These are phyloP conservation scores for Tiaroga cobitis DNA, from an alignment of 2,797 vertebrate species.

Conservation along the genomic window DNA sequence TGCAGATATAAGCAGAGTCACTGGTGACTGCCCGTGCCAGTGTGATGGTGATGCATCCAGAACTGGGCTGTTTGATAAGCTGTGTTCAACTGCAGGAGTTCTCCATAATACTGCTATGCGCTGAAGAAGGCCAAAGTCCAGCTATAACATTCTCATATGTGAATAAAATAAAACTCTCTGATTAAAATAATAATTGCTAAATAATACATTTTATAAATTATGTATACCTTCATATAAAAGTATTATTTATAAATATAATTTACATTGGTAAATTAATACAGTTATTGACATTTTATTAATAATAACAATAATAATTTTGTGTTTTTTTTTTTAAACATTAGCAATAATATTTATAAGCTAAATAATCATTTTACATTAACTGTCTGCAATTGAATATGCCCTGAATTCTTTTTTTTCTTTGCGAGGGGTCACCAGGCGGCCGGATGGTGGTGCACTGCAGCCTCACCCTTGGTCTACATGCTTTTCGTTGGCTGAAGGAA, in stretches of 20 bases:
- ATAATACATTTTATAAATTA: background rate
- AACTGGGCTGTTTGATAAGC: slow-evolving; percentile 73
- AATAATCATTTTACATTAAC: no score
- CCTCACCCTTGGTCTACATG: slow-evolving; percentile 69
- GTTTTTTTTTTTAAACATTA: no score
- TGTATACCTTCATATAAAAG: no score
- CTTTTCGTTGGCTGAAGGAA: slow-evolving; percentile 72
- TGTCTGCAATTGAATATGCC: no score
- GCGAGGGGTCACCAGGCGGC: slow-evolving; percentile 60
- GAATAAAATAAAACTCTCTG: background rate
- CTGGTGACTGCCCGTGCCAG: slow-evolving; percentile 70
- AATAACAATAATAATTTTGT: no score
- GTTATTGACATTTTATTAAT: no score
- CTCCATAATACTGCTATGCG: slow-evolving; percentile 74
- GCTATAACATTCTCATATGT: slow-evolving; percentile 53
- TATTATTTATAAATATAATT: no score
- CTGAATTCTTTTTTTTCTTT: slow-evolving; percentile 14
- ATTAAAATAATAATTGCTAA: background rate
- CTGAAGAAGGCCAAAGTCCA: slow-evolving; percentile 72
- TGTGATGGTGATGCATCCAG: slow-evolving; percentile 73
- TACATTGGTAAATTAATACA: no score
- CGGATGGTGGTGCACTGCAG: slow-evolving; percentile 72
- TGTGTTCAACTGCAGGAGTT: slow-evolving; percentile 74
- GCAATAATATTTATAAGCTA: no score
- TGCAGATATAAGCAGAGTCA: slow-evolving; percentile 72